Conservation (phyloP, 2,797 vertebrate species). For the Sebastes dallii region DNA sequence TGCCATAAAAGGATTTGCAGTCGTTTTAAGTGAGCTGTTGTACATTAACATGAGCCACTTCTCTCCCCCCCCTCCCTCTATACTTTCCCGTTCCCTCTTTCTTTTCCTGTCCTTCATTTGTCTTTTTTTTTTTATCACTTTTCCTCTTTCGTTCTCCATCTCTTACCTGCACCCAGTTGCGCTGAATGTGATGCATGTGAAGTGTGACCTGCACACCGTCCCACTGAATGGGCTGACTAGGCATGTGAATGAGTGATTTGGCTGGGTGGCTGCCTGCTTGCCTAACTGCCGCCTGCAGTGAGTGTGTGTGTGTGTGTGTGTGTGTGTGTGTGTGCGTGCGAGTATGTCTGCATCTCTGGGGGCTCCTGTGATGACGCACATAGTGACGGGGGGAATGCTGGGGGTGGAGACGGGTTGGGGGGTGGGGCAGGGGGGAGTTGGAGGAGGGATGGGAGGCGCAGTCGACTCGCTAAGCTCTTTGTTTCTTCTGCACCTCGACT, state of each 20-base stretch:
- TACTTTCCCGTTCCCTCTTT: neutral
- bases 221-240: conserved; percentile 66
- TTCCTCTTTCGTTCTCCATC: conserved; percentile 6
- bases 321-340: neutral
- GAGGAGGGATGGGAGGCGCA: conserved; percentile 47
- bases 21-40: conserved; percentile 19
- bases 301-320: conserved; percentile 31
- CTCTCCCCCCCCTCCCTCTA: neutral
- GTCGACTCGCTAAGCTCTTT: conserved; percentile 73
- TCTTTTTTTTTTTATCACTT: neutral
- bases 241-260: conserved; percentile 72
- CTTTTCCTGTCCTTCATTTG: neutral
- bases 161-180: conserved; percentile 14
- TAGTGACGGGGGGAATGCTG: conserved; percentile 76
- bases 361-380: conserved; percentile 82
- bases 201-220: conserved; percentile 56
- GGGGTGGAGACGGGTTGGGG: conserved; percentile 45
- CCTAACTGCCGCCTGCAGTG: conserved; percentile 46
- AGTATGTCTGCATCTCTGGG: conserved; percentile 69
- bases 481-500: conserved; percentile 68
- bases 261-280: conserved; percentile 59
- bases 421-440: neutral
- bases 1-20: conserved; percentile 37
- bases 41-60: neutral
- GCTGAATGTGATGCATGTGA: conserved; percentile 39